Base-by-base conservation (phyloP, 2,113 vertebrate species). In the Lophius piscatorius region DNA sequence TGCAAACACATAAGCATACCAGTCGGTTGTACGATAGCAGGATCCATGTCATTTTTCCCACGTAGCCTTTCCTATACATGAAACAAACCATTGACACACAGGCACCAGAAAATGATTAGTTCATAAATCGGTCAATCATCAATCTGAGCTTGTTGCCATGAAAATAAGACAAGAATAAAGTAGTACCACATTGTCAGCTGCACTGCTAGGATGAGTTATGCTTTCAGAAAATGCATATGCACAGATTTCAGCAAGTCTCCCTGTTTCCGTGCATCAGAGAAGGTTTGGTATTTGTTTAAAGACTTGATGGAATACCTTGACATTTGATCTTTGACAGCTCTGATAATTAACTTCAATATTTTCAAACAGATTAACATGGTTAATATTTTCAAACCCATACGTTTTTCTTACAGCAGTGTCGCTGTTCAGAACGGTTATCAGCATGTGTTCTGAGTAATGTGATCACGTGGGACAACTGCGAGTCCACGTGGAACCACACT, bases 51-150 rank as follows among this genome's bases (percentile, higher is more conserved):
- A 68, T 86, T 82, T 74, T 71, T 76, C 83, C 83, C 45, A 64
- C 77, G 66, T 5, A 54, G 81, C 57, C 79, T 52, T 22, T 66
- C 80, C 85, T 87, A 83, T 70, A 83, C 82, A 80, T 87, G 55
- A 78, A 85, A 87, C 74, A 85, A 81, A 85, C 80, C 82, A 85
- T 76, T 81, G 79, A 87, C 82, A 87, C 62, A 87, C 29, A 87
- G 75, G 80, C 63, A 87, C 85, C 85, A 85, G 60, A 78, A 78
- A 74, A 83, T 69, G 52, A 85, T 85, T 85, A 87, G 82, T 87
- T 60, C 63, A 26, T 75, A 29, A 63, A 75, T 77, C 50, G 73
- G 49, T 72, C 57, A 70, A 24, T 49, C 35, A 79, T 78, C 51
- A 65, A 26, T 71, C 34, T 65, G 76, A 69, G 63, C 33, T 74